Evolutionary conservation across 2,888 invertebrate species (phyloP).

Genomic region (Chelonus formosanus): DNA sequence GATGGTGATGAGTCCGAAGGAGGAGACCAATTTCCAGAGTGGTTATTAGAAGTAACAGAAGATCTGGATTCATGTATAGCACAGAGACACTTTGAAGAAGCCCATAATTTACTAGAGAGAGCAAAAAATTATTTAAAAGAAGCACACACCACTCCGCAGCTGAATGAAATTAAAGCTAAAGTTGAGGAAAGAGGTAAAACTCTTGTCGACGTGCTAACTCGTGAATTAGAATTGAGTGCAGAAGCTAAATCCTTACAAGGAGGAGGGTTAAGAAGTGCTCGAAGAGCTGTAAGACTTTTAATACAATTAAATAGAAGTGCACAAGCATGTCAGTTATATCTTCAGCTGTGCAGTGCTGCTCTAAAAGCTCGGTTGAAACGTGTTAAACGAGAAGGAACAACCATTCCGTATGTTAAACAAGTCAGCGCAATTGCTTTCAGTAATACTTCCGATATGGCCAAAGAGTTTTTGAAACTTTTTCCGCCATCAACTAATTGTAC

Average conservation of each 20-base stretch:
- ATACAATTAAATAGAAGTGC: conserved; percentile 79
- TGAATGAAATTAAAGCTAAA: conserved; percentile 67
- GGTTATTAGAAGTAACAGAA: conserved; percentile 90
- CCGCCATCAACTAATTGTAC: conserved; percentile 78
- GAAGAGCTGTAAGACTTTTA: conserved; percentile 84
- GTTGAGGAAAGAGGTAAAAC: conserved; percentile 71
- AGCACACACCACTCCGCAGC: conserved; percentile 61
- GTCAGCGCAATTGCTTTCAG: conserved; percentile 86
- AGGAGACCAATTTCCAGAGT: conserved; percentile 73
- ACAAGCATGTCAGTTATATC: conserved; percentile 83
- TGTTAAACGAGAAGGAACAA: conserved; percentile 82
- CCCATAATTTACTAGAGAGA: conserved; percentile 82
- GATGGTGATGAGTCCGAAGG: conserved; percentile 50
- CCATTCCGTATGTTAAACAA: conserved; percentile 80
- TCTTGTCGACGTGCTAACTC: conserved; percentile 86
- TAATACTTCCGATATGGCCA: conserved; percentile 78
- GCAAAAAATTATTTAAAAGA: conserved; percentile 69
- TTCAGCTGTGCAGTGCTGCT: conserved; percentile 82
- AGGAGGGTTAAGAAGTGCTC: conserved; percentile 82
- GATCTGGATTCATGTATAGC: conserved; percentile 95
- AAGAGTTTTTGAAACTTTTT: conserved; percentile 83
- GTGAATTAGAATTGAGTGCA: conserved; percentile 88
- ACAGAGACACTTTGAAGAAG: conserved; percentile 94
- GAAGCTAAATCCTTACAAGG: conserved; percentile 88
- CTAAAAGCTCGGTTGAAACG: conserved; percentile 83